These are phyloP conservation scores for Drosophila paulistorum DNA, from an alignment of 1,140 invertebrate species.

Conservation along the genomic window DNA sequence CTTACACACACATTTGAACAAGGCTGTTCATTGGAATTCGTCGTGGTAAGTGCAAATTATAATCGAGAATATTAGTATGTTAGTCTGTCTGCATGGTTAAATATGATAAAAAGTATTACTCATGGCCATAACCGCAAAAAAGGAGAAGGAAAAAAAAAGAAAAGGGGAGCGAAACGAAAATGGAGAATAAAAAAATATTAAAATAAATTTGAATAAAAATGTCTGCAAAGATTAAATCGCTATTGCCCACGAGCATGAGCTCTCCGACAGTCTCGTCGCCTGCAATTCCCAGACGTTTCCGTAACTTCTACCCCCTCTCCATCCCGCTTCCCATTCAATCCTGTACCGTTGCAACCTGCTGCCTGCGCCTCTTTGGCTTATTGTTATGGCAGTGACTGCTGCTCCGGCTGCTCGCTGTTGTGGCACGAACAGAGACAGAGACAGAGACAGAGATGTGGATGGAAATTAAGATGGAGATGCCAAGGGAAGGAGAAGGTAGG, in stretches of 20 bases:
- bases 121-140: conserved; percentile 22
- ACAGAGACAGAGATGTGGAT: not conserved
- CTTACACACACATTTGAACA: not conserved
- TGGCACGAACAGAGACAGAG: conserved; percentile 21
- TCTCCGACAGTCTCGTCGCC: conserved; percentile 49
- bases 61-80: not conserved
- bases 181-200: conserved; percentile 49
- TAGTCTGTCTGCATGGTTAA: not conserved
- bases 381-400: conserved; percentile 38
- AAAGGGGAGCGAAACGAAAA: not conserved
- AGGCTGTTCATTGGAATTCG: not conserved
- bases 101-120: conserved; percentile 11
- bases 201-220: conserved; percentile 81
- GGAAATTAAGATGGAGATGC: too few relatives aligned
- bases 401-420: conserved; percentile 46
- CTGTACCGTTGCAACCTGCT: not conserved
- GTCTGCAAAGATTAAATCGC: conserved; percentile 79
- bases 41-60: not conserved
- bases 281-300: conserved; percentile 74
- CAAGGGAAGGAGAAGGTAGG: not conserved
- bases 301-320: not conserved
- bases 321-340: not conserved
- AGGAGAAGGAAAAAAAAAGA: not conserved
- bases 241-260: conserved; percentile 64
- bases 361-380: conserved; percentile 58